Evolutionary conservation across 1,140 invertebrate genomes (phyloP).

Genomic region (Samia ricini): DNA sequence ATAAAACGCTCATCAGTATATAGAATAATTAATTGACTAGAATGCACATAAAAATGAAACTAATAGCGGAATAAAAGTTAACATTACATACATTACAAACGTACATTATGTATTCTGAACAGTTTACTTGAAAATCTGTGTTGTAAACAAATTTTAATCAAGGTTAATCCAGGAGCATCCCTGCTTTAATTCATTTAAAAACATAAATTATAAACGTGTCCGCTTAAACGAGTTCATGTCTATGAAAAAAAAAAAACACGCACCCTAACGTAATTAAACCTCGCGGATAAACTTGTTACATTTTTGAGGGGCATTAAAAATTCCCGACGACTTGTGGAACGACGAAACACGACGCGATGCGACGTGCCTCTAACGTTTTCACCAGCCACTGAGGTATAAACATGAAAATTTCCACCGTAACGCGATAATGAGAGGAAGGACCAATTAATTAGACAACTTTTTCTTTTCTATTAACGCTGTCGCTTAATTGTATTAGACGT

Average conservation of each 20-base stretch:
- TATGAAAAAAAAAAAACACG: conserved; percentile 17
- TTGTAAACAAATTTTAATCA: background rate
- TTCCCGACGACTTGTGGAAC: conserved; percentile 27
- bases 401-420: conserved; percentile 20
- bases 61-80: background rate
- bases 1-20: too few species aligned
- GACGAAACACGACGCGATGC: background rate
- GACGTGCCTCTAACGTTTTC: conserved; percentile 26
- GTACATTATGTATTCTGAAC: background rate
- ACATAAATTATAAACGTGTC: background rate
- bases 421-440: conserved; percentile 23
- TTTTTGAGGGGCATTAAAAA: conserved; percentile 31
- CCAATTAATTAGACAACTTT: conserved; percentile 24
- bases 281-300: conserved; percentile 33
- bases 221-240: conserved; percentile 9
- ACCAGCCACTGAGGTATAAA: conserved; percentile 15
- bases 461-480: conserved; percentile 6
- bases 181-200: background rate
- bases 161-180: background rate
- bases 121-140: background rate
- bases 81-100: too few species aligned
- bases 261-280: conserved; percentile 27
- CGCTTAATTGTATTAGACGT: conserved; percentile 6
- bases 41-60: too few species aligned
- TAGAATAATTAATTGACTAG: too few species aligned